Evolutionary conservation across 1,140 invertebrate genomes (phyloP).

Genomic region (Trinorchestia longiramus): DNA sequence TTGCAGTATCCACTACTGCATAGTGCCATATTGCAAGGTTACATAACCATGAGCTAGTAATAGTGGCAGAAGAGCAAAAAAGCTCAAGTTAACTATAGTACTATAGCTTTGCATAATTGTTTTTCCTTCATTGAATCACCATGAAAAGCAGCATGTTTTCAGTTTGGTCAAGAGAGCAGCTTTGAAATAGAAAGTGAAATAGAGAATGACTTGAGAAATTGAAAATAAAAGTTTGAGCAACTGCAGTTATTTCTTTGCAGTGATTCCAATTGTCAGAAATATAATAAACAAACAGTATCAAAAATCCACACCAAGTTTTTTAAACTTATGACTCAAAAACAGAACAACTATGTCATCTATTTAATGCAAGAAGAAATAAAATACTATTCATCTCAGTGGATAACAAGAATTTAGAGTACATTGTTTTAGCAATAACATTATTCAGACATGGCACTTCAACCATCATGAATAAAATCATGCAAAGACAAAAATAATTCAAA

Average conservation of each 20-base stretch:
- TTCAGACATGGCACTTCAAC: not conserved
- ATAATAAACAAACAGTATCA: not conserved
- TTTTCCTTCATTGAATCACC: too few relatives aligned
- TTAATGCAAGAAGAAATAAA: not conserved
- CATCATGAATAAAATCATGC: not conserved
- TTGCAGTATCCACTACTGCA: not conserved
- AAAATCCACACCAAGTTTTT: not conserved
- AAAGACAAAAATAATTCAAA: not conserved
- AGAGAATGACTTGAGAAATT: too few relatives aligned
- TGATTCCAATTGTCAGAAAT: not conserved
- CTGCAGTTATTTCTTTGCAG: not conserved
- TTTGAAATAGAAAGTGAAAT: too few relatives aligned
- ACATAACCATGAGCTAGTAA: not conserved
- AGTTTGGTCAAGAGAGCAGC: too few relatives aligned
- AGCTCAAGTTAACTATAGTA: too few relatives aligned
- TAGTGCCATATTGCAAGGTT: not conserved
- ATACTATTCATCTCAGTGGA: not conserved
- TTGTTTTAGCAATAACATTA: not conserved
- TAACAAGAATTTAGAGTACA: not conserved
- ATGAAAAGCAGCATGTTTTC: too few relatives aligned
- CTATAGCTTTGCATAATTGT: too few relatives aligned
- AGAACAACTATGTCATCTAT: not conserved
- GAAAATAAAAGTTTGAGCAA: too few relatives aligned
- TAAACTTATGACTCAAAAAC: not conserved
- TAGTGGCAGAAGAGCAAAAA: too few relatives aligned